Percentiles rank a stretch among this genome's conserved stretches.
phyloP scores from a whole-genome alignment of 2,888 invertebrate genomes.

The Rhagonycha fulva region DNA sequence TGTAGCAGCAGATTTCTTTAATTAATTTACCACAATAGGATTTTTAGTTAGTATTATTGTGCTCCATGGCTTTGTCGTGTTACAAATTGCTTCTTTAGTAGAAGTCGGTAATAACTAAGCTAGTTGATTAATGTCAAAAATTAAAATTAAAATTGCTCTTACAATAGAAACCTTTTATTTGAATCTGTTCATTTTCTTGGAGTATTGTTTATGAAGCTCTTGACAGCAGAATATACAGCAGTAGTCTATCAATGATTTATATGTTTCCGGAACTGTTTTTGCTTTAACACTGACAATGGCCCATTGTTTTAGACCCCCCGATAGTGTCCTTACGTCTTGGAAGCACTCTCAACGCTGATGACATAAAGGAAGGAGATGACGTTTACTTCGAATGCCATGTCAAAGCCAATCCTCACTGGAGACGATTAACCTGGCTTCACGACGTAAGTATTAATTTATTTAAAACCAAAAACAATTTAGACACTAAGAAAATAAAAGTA shows the following conservation, averaged over 20 bases:
- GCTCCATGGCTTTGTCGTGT: neutral
- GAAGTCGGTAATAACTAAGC: conserved; percentile 6
- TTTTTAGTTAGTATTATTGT: neutral
- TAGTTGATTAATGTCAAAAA: conserved; percentile 24
- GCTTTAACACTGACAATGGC: conserved; percentile 36
- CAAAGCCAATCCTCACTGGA: conserved; percentile 83
- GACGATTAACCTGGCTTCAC: conserved; percentile 85
- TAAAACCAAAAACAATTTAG: neutral
- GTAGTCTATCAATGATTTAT: conserved; percentile 50
- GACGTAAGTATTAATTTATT: conserved; percentile 68
- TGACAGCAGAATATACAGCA: conserved; percentile 30
- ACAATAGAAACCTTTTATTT: conserved; percentile 26
- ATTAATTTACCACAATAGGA: neutral
- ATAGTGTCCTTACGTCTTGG: conserved; percentile 81
- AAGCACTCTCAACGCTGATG: conserved; percentile 81
- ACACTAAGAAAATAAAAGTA: neutral
- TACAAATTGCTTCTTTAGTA: conserved; percentile 8
- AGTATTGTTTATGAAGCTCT: conserved; percentile 25
- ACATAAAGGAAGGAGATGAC: conserved; percentile 92
- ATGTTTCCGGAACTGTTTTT: conserved; percentile 42
- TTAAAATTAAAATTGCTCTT: conserved; percentile 10
- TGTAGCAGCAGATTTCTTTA: neutral
- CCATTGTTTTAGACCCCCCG: conserved; percentile 74
- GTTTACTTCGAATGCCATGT: conserved; percentile 93
- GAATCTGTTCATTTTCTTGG: conserved; percentile 33